Evolutionary conservation across 2,888 invertebrate genomes (phyloP), one percentile per base, ranked within the genome.

Genomic region (Pyralis farinalis): DNA sequence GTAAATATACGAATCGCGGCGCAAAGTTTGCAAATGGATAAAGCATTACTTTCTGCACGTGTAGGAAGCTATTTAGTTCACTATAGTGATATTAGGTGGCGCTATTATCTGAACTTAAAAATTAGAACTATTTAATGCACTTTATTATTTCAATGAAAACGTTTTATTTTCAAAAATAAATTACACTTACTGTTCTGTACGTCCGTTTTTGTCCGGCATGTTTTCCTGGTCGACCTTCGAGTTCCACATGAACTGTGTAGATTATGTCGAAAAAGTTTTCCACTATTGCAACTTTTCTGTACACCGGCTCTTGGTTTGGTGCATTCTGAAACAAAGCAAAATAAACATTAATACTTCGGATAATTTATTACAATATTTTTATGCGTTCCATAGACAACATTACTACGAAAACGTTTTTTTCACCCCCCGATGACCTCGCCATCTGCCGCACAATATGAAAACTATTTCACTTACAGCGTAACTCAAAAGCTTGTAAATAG

Each of bases 141-240:
- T n/a, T n/a, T n/a, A n/a, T n/a, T n/a, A n/a, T n/a, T n/a, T n/a
- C n/a, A n/a, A n/a, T n/a, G 4, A 29, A 29, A n/a, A 29, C 1
- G 10, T 8, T 9, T n/a, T 9, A 29, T 1, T 10, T 29, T 29
- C 5, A 16, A 16, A 9, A 40, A 90, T n/a, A n/a, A n/a, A n/a
- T n/a, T n/a, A n/a, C n/a, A n/a, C 94, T 93, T 89, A 98, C 98
- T 74, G 97, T 98, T 90, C 97, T 92, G 86, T 98, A 98, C 0
- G 98, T 98, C 54, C 97, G 91, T 75, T 98, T 98, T 77, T 98
- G 98, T 29, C 98, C 98, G n/a, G 98, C 98, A 73, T 98, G 98
- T 80, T 97, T 97, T 42, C 97, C 97, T 37, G 94, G 94, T 55
- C 96, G 91, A 37, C 97, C 97, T 75, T 97, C 97, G 63, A 97